These are phyloP conservation scores for Cladorhizidae sp. DNA, from an alignment of 37 sponge, comb jelly and placozoan species.

Conservation along the genomic window DNA sequence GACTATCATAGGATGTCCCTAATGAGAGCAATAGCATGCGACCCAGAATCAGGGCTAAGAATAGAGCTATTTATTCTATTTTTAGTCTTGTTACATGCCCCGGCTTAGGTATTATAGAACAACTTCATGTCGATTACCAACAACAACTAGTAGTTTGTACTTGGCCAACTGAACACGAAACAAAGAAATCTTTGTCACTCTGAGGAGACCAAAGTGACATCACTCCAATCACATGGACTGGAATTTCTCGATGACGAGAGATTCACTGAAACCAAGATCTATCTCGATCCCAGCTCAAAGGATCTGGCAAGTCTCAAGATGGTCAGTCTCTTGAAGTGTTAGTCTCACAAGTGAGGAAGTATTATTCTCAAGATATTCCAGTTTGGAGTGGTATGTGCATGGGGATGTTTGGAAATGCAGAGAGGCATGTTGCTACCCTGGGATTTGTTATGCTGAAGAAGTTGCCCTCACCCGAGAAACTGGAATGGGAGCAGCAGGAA, in stretches of 20 bases:
- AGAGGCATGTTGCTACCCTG: not conserved
- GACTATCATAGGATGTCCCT: too few relatives aligned
- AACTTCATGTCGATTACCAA: too few relatives aligned
- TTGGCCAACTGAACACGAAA: too few relatives aligned
- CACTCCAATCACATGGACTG: not conserved
- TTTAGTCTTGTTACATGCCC: too few relatives aligned
- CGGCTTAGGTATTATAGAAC: too few relatives aligned
- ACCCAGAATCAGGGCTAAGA: too few relatives aligned
- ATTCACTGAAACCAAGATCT: not conserved
- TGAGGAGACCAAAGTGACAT: not conserved
- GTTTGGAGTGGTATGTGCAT: not conserved
- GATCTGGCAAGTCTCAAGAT: not conserved
- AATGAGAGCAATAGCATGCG: too few relatives aligned
- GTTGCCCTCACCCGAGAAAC: too few relatives aligned
- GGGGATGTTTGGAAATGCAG: not conserved
- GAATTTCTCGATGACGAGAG: not conserved
- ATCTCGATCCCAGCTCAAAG: not conserved
- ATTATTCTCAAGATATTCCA: not conserved
- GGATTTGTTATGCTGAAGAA: not conserved
- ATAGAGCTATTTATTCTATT: too few relatives aligned
- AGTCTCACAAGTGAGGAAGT: not conserved
- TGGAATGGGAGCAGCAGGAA: too few relatives aligned
- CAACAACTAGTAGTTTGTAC: too few relatives aligned
- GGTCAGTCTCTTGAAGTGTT: too few relatives aligned
- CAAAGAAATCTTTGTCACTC: not conserved